Conservation (phyloP, 1,140 invertebrate species). For the Drosophila kanapiae region DNA sequence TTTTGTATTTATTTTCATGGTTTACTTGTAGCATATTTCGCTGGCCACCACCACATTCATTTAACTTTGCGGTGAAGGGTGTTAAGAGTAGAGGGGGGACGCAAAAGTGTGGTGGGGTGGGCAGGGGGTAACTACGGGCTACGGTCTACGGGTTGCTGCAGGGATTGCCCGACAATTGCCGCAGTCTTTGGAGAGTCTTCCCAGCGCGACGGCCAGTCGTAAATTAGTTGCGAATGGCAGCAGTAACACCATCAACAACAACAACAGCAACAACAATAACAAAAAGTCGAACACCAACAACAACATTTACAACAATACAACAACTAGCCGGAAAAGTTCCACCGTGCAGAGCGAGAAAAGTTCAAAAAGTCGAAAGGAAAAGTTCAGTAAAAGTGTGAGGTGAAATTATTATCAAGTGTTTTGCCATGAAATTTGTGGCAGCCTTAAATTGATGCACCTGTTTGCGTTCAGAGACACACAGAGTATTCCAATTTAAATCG, state of each 20-base stretch:
- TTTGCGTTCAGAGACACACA: conserved; percentile 3
- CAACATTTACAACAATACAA: conserved; percentile 8
- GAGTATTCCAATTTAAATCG: conserved; percentile 5
- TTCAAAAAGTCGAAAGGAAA: conserved; percentile 56
- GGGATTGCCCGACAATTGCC: conserved; percentile 62
- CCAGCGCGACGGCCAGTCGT: conserved; percentile 61
- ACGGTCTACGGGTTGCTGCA: conserved; percentile 13
- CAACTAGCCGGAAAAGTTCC: conserved; percentile 16
- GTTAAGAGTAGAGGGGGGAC: conserved; percentile 4
- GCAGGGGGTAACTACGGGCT: not conserved
- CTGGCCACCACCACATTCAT: conserved; percentile 54
- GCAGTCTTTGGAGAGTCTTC: conserved; percentile 75
- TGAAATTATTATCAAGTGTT: conserved; percentile 43
- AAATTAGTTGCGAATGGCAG: conserved; percentile 70
- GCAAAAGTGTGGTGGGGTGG: not conserved
- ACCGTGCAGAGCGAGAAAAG: conserved; percentile 52
- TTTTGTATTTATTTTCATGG: conserved; percentile 69
- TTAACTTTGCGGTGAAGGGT: conserved; percentile 50
- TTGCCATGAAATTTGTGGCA: conserved; percentile 36
- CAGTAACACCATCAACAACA: conserved; percentile 50
- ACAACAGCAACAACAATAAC: conserved; percentile 22
- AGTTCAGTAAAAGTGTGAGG: conserved; percentile 43
- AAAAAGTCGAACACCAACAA: conserved; percentile 14
- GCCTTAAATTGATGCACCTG: conserved; percentile 41
- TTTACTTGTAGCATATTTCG: conserved; percentile 74